phyloP scores from a whole-genome alignment of 2,113 vertebrate species.

The Hyperopisus bebe region DNA sequence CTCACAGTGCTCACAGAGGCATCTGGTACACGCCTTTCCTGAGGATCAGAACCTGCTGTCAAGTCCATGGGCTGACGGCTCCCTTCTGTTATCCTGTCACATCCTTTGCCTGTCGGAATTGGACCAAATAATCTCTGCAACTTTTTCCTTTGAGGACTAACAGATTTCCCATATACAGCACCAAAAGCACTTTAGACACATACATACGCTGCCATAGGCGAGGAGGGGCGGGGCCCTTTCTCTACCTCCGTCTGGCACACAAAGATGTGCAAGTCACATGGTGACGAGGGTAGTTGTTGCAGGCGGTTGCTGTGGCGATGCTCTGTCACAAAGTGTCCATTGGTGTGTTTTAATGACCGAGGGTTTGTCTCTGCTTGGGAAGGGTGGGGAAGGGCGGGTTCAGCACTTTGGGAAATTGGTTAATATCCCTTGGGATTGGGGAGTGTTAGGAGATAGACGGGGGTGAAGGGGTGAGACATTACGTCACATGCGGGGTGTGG shows the following conservation, averaged over 20 bases:
- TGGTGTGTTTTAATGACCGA: background rate
- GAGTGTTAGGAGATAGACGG: background rate
- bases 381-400: background rate
- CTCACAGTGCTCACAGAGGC: background rate
- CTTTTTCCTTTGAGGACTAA: background rate
- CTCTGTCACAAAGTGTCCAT: background rate
- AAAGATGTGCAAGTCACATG: background rate
- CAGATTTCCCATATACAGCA: background rate
- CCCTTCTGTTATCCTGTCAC: background rate
- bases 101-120: background rate
- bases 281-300: background rate
- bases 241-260: background rate
- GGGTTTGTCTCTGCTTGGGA: background rate
- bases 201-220: background rate
- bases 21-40: background rate
- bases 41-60: background rate
- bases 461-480: constrained; percentile 9
- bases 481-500: background rate
- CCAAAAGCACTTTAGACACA: background rate
- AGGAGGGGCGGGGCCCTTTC: background rate
- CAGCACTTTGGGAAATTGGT: constrained; percentile 28
- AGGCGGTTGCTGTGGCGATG: background rate
- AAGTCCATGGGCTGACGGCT: background rate
- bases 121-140: background rate
- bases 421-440: constrained; percentile 19